Conservation (phyloP, 2,113 vertebrate genomes). For the Epinephelus lanceolatus region DNA sequence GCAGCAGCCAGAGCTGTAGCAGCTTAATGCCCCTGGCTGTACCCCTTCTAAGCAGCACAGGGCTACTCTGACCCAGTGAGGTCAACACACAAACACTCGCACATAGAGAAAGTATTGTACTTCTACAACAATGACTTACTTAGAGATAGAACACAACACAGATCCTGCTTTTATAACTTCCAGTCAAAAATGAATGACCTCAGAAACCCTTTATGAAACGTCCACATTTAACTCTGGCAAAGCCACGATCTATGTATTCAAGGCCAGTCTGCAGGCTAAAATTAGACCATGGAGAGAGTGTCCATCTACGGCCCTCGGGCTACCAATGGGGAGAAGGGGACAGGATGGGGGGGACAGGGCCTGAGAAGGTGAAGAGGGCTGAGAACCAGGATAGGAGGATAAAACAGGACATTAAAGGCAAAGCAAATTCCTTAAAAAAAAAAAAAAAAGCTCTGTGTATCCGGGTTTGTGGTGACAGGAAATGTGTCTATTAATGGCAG, state of each 20-base stretch:
- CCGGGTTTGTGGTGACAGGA: conserved; percentile 54
- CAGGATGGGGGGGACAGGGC: not conserved
- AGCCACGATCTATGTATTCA: conserved; percentile 10
- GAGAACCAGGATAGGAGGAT: not conserved
- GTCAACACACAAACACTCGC: conserved; percentile 24
- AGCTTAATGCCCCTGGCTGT: conserved; percentile 12
- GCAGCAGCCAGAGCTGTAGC: conserved; percentile 13
- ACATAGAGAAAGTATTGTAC: conserved; percentile 49
- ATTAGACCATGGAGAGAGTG: conserved; percentile 59
- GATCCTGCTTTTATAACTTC: conserved; percentile 43
- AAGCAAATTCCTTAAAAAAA: not conserved
- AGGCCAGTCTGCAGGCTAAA: conserved; percentile 37
- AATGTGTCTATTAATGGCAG: conserved; percentile 49
- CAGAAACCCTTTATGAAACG: conserved; percentile 22
- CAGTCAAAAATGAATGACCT: conserved; percentile 33
- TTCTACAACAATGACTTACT: conserved; percentile 44
- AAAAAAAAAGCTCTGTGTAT: not conserved
- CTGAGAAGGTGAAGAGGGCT: not conserved
- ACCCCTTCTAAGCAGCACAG: conserved; percentile 5
- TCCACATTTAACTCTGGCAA: conserved; percentile 49
- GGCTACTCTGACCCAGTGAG: conserved; percentile 14
- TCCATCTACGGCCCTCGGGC: conserved; percentile 45
- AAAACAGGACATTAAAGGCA: not conserved
- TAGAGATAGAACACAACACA: conserved; percentile 25
- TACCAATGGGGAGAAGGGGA: conserved; percentile 13